Percentiles rank a stretch among this genome's conserved stretches.
phyloP scores from a whole-genome alignment of 2,797 vertebrate genomes.

The Poecilia gillii region DNA sequence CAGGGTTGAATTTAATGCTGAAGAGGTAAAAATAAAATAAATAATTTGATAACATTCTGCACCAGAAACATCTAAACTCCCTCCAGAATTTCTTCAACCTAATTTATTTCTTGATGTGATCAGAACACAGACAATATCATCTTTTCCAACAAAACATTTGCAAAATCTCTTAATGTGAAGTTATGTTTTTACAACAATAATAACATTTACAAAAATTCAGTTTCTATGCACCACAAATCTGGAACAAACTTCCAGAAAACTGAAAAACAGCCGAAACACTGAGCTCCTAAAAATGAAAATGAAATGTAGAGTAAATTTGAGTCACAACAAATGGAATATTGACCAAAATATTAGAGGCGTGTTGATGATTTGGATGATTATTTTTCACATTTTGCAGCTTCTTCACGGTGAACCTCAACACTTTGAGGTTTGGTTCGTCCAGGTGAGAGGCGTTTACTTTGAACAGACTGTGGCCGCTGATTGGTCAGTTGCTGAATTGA shows the following conservation, averaged over 20 bases:
- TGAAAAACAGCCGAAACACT: too few relatives aligned
- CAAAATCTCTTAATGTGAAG: slow-evolving; percentile 57
- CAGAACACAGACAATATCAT: neutral
- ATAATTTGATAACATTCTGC: neutral
- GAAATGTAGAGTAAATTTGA: too few relatives aligned
- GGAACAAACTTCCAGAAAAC: too few relatives aligned
- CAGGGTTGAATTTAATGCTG: neutral
- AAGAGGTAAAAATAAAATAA: neutral
- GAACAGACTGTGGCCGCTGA: neutral
- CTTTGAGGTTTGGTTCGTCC: too few relatives aligned
- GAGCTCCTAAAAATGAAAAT: too few relatives aligned
- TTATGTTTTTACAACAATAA: slow-evolving; percentile 59
- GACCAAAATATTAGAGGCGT: too few relatives aligned
- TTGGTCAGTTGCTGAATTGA: too few relatives aligned
- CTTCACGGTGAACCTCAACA: too few relatives aligned
- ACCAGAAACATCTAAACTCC: neutral
- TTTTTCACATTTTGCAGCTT: neutral
- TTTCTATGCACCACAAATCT: neutral
- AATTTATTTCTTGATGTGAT: neutral
- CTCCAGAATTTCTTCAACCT: neutral
- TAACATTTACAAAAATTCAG: slow-evolving; percentile 59
- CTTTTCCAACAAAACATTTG: slow-evolving; percentile 75
- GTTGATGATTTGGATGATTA: too few relatives aligned
- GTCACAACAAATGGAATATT: too few relatives aligned
- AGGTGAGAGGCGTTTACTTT: too few relatives aligned